Base-by-base conservation (phyloP, 2,888 invertebrate genomes). In the Archips xylosteana region DNA sequence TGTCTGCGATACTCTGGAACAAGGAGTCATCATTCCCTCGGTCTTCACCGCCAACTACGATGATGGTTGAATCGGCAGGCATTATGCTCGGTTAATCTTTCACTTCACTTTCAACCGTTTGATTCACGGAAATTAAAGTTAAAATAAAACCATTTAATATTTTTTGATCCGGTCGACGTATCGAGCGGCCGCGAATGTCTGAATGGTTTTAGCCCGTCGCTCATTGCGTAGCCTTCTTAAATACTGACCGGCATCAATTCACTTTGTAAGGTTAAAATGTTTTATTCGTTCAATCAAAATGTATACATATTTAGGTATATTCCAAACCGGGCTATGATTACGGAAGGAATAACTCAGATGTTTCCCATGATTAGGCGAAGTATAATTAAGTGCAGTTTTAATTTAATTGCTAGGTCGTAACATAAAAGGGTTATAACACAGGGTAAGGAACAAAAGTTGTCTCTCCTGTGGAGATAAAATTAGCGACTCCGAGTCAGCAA, bases 1-100 rank as follows among this genome's bases (percentile, higher is more conserved):
- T 93, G 51, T 95, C 94, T 1, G 97, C 96, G 72, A 96, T 90
- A 84, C 96, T 96, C 83, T 95, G 95, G 84, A 94, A 96, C 78
- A 85, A 82, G 71, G 82, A 85, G 65, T 83, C 85, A 51, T 87
- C 86, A n/a, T 84, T 81, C 51, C 81, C 85, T 75, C 85, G 83
- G 63, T 89, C 75, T 12, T 75, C 89, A 67, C 88, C 87, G n/a
- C 83, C 89, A 60, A 85, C 85, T 77, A 91, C 85, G 78, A 94
- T 89, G 71, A 93, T 86, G 78, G 89, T 91, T 54, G 94, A 94
- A 85, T 94, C 90, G 71, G 94, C 94, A 78, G 94, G 94, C 94
- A 94, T 94, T 82, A 83, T 83, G 77, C 61, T 49, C 76, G 8
- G 77, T 84, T 78, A 70, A 72, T 75, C 72, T 75, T 75, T 83